Conservation (phyloP, 2,113 vertebrate genomes). For the human (Homo sapiens) region GRCh38 chr6:66442501-66443000, state of each 20-base stretch:
- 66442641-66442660: not conserved
- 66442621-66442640: not conserved
- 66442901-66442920: not conserved
- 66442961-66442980: not conserved
- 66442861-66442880: not conserved
- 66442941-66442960: not conserved
- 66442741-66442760: not conserved
- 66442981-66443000: not conserved
- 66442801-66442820: not conserved
- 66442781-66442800: not conserved
- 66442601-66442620: not conserved
- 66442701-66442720: not conserved
- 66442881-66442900: not conserved
- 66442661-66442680: not conserved
- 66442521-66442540: not conserved
- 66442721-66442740: rapidly evolving
- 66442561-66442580: not conserved
- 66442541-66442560: not conserved
- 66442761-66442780: not conserved
- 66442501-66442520: not conserved
- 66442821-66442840: not conserved
- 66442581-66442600: not conserved
- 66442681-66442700: not conserved
- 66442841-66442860: not conserved
- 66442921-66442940: not conserved